Evolutionary conservation across 2,113 vertebrate species (phyloP), one percentile per base, ranked within the genome.

Genomic region (Triplophysa rosa): DNA sequence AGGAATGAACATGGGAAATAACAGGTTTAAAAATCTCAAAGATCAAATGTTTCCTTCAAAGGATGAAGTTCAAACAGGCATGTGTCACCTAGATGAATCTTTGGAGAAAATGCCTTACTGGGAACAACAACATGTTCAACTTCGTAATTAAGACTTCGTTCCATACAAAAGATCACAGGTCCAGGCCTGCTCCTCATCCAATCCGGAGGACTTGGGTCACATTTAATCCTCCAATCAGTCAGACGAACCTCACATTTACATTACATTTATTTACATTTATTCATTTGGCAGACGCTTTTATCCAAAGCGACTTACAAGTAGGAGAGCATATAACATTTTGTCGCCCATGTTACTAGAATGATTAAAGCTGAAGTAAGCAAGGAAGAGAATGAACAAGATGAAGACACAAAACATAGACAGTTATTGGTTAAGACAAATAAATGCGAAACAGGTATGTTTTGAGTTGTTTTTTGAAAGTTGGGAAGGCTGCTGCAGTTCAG

Each of bases 151-250:
- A 26, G 40, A 62, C n/a, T 3, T n/a, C 54, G 6, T 73, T 61
- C 16, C 40, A 16, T n/a, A 29, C 45, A 61, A 49, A 23, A 61
- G 61, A 75, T 65, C 61, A 12, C 71, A 62, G 37, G 54, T 62
- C 16, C 8, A 37, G 33, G 73, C 42, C 47, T 33, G 61, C 42
- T 65, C 49, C 52, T 65, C 45, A 66, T 77, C 61, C 73, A 14
- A 12, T 79, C 29, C 67, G 24, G 59, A 79, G 77, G 77, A 82
- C 77, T 84, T 79, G 61, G 83, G 80, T 82, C 83, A 82, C 42
- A 65, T 52, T 42, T 84, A 84, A 84, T 82, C 76, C 66, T 24
- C 17, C 67, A 59, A 52, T 76, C 70, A 79, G 76, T 29, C 29
- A 29, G 29, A 29, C 29, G 29, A 29, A 29, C 29, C 29, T 4